phyloP scores from a whole-genome alignment of 1,140 invertebrate species.

The Agrypnia vestita region DNA sequence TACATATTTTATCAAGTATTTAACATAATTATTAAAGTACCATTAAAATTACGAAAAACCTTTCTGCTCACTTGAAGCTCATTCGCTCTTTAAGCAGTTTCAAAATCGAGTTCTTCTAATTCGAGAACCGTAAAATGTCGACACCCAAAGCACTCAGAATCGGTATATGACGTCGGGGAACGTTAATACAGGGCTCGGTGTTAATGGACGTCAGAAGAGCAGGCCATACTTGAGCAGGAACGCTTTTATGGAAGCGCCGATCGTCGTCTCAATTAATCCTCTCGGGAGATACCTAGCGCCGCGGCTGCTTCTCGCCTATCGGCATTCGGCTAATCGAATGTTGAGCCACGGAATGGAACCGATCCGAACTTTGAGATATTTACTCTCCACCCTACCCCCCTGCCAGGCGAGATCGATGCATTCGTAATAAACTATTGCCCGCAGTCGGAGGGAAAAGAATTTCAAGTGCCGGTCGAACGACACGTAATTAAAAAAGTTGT shows the following conservation, averaged over 20 bases:
- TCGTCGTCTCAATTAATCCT: constrained; percentile 38
- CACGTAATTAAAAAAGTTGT: constrained; percentile 9
- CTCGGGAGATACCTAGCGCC: constrained; percentile 23
- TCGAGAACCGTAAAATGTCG: too few species aligned
- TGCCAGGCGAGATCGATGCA: constrained; percentile 26
- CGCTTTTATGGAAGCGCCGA: constrained; percentile 32
- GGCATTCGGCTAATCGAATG: constrained; percentile 15
- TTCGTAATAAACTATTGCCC: constrained; percentile 24
- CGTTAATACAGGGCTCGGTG: constrained; percentile 15
- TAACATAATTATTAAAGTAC: too few species aligned
- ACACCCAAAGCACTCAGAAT: too few species aligned
- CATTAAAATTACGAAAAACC: too few species aligned
- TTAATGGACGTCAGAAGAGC: constrained; percentile 31
- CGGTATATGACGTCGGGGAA: background rate
- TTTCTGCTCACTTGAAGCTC: too few species aligned
- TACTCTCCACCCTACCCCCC: constrained; percentile 6
- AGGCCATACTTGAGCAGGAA: constrained; percentile 19
- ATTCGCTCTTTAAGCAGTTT: too few species aligned
- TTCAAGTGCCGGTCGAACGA: constrained; percentile 15
- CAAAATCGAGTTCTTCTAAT: too few species aligned
- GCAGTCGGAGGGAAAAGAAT: constrained; percentile 3
- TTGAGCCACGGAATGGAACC: constrained; percentile 10
- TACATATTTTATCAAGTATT: too few species aligned
- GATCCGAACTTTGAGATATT: constrained; percentile 20
- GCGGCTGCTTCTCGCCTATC: background rate